Conservation (phyloP, 2,888 invertebrate species). For the Drosophila testacea region DNA sequence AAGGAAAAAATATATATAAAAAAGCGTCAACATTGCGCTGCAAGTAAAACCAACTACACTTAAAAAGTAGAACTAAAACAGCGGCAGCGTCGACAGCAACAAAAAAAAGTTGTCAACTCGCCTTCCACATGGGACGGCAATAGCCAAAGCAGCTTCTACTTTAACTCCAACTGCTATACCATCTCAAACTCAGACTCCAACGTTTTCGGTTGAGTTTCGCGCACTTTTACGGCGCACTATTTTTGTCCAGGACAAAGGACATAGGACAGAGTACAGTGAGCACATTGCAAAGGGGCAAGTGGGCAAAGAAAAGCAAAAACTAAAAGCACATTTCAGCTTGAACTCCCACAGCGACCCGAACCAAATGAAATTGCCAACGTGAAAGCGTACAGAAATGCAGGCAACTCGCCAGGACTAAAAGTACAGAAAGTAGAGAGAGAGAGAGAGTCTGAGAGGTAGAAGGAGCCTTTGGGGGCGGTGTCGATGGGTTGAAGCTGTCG, state of each 20-base stretch:
- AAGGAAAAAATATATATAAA: conserved; percentile 37
- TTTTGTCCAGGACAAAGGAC: conserved; percentile 42
- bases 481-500: conserved; percentile 41
- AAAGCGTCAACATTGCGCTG: conserved; percentile 54
- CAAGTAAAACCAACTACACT: conserved; percentile 73
- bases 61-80: conserved; percentile 66
- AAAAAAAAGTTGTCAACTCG: conserved; percentile 72
- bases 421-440: no score
- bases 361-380: conserved; percentile 79
- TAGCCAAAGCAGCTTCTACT: conserved; percentile 25
- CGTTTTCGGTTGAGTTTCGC: conserved; percentile 60
- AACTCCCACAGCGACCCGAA: conserved; percentile 73
- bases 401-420: conserved; percentile 28
- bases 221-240: conserved; percentile 56
- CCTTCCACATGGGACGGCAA: conserved; percentile 49
- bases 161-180: conserved; percentile 2
- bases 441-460: neutral
- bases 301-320: conserved; percentile 59
- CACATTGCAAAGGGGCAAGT: conserved; percentile 44
- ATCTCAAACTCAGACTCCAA: conserved; percentile 9
- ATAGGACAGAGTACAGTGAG: conserved; percentile 48
- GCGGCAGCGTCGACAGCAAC: conserved; percentile 48
- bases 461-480: conserved; percentile 17
- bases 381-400: conserved; percentile 72
- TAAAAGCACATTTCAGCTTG: conserved; percentile 79